Base-by-base conservation (phyloP, 2,888 invertebrate species). In the Ennomos fuscantarius region DNA sequence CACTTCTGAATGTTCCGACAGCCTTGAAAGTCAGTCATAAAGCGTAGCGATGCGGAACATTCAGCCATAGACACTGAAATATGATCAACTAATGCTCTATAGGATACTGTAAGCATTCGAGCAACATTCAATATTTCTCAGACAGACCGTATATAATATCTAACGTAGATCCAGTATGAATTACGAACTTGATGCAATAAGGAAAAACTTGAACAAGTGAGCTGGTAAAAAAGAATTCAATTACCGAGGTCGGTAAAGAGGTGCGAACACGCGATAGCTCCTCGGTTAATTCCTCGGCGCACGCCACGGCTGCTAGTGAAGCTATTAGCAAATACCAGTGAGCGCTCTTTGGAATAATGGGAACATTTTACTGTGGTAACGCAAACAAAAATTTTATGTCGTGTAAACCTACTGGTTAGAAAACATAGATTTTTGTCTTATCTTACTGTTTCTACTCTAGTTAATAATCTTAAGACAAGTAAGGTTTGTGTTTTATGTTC, bases 181-280 rank as follows among this genome's bases (percentile, higher is more conserved):
- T 12, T 8, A 46, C 9, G 15, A 42, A 41, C 24, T 8, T 13
- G 15, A 24, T 24, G n/a, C 11, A 40, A 34, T 9, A 34, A 44
- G 45, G 35, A 45, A 36, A 12, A 49, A 45, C 44, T 35, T 42
- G 33, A 42, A 24, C 36, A 37, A 37, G 32, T 36, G 44, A 33
- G 43, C 31, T 44, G 44, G 46, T 65, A 62, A 71, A 74, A 73
- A 73, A 68, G 72, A 73, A 73, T 74, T 73, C 71, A 75, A 74
- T 77, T 79, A 74, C 63, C 55, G 65, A 47, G 48, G 58, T 55
- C 33, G 63, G 66, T 68, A 66, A 72, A 66, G 70, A 77, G 78
- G 79, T 76, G 79, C 56, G 69, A 77, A 74, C 80, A 79, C 80
- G 80, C 79, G 73, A 79, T 64, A 60, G 52, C 13, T 42, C 36